phyloP scores from a whole-genome alignment of 2,113 vertebrate genomes.

The Hyperopisus bebe region DNA sequence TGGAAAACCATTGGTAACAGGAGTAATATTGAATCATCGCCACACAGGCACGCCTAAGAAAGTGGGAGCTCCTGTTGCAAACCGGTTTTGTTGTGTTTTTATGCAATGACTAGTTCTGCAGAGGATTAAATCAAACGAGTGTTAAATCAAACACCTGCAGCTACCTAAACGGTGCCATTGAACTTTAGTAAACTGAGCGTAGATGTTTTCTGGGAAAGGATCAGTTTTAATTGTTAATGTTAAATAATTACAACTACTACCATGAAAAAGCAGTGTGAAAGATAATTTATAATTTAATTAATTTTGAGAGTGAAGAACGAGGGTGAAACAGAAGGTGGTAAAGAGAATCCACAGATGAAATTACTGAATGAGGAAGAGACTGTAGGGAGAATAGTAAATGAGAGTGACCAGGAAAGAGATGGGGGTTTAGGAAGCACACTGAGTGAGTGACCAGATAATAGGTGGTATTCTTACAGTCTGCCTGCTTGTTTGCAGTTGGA shows the following conservation, averaged over 20 bases:
- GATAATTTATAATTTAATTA: not conserved
- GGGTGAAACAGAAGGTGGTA: not conserved
- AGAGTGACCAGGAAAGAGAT: not conserved
- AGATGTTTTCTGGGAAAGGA: not conserved
- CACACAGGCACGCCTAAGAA: not conserved
- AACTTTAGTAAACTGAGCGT: not conserved
- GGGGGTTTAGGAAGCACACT: conserved; percentile 30
- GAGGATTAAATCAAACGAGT: not conserved
- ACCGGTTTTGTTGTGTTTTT: conserved; percentile 16
- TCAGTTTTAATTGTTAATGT: not conserved
- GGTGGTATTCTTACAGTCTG: conserved; percentile 53
- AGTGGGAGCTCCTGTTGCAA: not conserved
- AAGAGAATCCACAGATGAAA: not conserved
- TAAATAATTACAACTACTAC: not conserved
- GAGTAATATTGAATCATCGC: not conserved
- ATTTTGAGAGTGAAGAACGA: not conserved
- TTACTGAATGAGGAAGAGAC: not conserved
- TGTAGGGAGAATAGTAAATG: not conserved
- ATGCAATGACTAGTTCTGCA: not conserved
- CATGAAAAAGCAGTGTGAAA: not conserved
- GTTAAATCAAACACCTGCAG: not conserved
- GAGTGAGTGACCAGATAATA: not conserved
- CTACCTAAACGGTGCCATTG: not conserved
- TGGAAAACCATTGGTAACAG: not conserved
- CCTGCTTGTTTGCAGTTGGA: conserved; percentile 19